phyloP scores from a whole-genome alignment of 2,113 vertebrate species.

The Bungarus multicinctus region DNA sequence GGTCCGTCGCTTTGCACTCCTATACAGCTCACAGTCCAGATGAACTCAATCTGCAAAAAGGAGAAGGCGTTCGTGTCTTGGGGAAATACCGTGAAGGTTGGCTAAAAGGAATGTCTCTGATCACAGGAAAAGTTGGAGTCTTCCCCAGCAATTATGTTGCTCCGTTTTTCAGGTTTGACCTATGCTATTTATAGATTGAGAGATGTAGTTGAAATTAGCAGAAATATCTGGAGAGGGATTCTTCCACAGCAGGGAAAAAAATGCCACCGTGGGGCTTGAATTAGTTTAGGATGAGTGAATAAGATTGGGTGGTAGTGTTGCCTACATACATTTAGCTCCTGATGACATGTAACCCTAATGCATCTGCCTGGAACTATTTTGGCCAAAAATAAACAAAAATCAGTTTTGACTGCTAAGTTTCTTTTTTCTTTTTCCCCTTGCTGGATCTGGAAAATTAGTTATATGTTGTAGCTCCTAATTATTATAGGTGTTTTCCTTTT shows the following conservation, averaged over 20 bases:
- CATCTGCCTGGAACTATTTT: neutral
- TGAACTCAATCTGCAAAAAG: conserved; percentile 88
- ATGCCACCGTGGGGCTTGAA: neutral
- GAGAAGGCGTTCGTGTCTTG: conserved; percentile 89
- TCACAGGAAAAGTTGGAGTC: conserved; percentile 86
- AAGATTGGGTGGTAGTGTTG: neutral
- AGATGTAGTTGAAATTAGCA: neutral
- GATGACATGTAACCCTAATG: neutral
- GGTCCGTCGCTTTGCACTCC: conserved; percentile 86
- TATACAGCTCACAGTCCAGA: conserved; percentile 77
- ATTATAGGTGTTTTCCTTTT: neutral
- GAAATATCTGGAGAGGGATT: neutral
- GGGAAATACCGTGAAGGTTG: conserved; percentile 89
- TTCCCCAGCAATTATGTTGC: conserved; percentile 86
- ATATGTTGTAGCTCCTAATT: neutral
- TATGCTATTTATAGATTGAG: neutral
- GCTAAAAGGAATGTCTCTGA: conserved; percentile 88
- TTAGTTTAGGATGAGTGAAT: neutral
- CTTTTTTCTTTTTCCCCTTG: neutral
- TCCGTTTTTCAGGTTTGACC: conserved; percentile 85
- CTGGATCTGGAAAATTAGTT: neutral
- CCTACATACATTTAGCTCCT: neutral
- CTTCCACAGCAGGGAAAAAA: neutral
- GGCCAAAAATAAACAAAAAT: neutral
- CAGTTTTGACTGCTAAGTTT: neutral